Evolutionary conservation across 2,113 vertebrate species (phyloP).

Genomic region (Osmerus mordax): DNA sequence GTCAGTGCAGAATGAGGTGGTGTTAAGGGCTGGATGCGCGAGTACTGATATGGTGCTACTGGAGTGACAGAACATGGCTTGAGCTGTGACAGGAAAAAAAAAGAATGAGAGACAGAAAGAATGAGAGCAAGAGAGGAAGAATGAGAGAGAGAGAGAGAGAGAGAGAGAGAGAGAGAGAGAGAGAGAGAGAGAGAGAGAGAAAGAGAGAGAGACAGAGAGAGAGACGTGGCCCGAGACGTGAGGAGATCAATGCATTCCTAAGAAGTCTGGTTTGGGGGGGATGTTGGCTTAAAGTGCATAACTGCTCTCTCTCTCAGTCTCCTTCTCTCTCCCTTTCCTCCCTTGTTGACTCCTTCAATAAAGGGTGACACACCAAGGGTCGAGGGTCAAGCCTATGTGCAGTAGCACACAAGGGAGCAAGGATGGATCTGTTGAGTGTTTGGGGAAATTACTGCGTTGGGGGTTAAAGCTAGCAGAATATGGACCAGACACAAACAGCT

Average conservation of each 20-base stretch:
- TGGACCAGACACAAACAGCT: background rate
- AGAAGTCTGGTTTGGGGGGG: slow-evolving; percentile 28
- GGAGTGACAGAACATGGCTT: too few species aligned
- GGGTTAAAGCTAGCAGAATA: slow-evolving; percentile 15
- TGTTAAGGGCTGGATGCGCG: too few species aligned
- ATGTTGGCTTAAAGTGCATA: slow-evolving; percentile 38
- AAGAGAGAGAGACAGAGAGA: slow-evolving; percentile 19
- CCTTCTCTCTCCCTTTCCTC: slow-evolving; percentile 38
- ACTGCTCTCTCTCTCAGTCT: slow-evolving; percentile 40
- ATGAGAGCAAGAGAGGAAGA: slow-evolving; percentile 15
- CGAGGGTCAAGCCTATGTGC: slow-evolving; percentile 62
- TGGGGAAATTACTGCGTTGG: slow-evolving; percentile 33
- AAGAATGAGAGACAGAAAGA: slow-evolving; percentile 3
- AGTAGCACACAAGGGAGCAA: slow-evolving; percentile 51
- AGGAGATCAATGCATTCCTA: slow-evolving; percentile 67
- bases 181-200: background rate
- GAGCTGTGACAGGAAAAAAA: background rate
- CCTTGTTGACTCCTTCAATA: slow-evolving; percentile 59
- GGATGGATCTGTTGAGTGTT: slow-evolving; percentile 45
- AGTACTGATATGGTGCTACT: too few species aligned
- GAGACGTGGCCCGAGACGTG: slow-evolving; percentile 45
- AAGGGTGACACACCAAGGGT: slow-evolving; percentile 59
- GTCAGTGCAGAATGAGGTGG: too few species aligned
- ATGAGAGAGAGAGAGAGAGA: slow-evolving; percentile 31
- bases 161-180: background rate